Evolutionary conservation across 1,140 invertebrate genomes (phyloP).

Genomic region (Drosophila melanogaster): DNA sequence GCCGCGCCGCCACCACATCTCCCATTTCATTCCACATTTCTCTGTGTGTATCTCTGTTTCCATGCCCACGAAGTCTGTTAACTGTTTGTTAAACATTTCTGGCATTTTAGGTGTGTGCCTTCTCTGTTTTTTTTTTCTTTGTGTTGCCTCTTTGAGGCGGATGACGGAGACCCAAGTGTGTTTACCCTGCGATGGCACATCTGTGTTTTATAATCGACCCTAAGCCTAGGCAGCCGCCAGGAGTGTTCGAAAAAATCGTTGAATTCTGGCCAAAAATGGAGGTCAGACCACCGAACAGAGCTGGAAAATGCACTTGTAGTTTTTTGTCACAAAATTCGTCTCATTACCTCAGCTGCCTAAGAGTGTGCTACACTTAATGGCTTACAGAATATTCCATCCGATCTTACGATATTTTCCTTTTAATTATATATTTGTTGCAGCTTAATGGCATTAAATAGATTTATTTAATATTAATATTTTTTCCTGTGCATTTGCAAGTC

Average conservation of each 20-base stretch:
- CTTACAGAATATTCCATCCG: too few relatives aligned
- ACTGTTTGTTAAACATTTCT: slow-evolving; percentile 58
- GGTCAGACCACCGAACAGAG: slow-evolving; percentile 9
- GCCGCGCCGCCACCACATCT: slow-evolving; percentile 4
- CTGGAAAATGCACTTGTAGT: slow-evolving; percentile 7
- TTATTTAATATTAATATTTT: neutral
- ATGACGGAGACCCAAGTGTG: slow-evolving; percentile 50
- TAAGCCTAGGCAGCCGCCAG: slow-evolving; percentile 32
- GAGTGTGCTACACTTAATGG: neutral
- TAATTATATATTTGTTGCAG: too few relatives aligned
- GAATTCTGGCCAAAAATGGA: slow-evolving; percentile 25
- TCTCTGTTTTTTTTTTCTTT: neutral
- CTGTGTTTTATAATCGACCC: slow-evolving; percentile 77
- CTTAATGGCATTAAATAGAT: neutral
- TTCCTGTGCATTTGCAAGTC: slow-evolving; percentile 2
- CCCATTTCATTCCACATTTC: slow-evolving; percentile 2
- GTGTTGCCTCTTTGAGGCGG: slow-evolving; percentile 16
- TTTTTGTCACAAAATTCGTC: neutral
- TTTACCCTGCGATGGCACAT: slow-evolving; percentile 64
- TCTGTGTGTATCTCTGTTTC: slow-evolving; percentile 27
- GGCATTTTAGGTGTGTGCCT: slow-evolving; percentile 29
- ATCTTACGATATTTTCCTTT: too few relatives aligned
- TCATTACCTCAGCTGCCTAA: neutral
- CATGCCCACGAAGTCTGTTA: slow-evolving; percentile 49
- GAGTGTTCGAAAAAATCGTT: slow-evolving; percentile 36